phyloP scores from a whole-genome alignment of 1,140 invertebrate genomes.

The Drosophila parvula region DNA sequence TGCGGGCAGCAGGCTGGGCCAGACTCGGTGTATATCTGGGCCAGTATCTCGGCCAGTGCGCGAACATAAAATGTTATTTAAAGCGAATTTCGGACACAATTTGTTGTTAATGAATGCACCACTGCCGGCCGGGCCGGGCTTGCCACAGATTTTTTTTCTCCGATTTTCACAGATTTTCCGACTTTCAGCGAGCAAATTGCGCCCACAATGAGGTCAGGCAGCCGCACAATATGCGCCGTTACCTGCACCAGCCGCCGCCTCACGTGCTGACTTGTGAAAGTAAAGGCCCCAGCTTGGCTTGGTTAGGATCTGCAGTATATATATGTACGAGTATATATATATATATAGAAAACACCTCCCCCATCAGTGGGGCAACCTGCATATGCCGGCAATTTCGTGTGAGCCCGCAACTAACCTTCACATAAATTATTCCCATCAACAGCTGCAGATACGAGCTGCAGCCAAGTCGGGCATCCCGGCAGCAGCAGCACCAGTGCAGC shows the following conservation, averaged over 20 bases:
- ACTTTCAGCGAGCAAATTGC: slow-evolving; percentile 72
- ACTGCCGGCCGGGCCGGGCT: slow-evolving; percentile 37
- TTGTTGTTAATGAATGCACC: slow-evolving; percentile 80
- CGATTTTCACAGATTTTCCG: slow-evolving; percentile 45
- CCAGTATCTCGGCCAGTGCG: slow-evolving; percentile 41
- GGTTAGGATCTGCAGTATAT: slow-evolving; percentile 20
- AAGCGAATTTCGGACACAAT: slow-evolving; percentile 78
- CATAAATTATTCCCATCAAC: slow-evolving; percentile 82
- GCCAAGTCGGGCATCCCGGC: slow-evolving; percentile 44
- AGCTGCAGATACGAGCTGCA: slow-evolving; percentile 52
- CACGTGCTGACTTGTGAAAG: slow-evolving; percentile 82
- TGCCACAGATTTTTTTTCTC: slow-evolving; percentile 42
- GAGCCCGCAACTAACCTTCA: slow-evolving; percentile 78
- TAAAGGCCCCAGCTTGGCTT: slow-evolving; percentile 57
- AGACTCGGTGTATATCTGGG: slow-evolving; percentile 23
- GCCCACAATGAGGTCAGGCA: slow-evolving; percentile 79
- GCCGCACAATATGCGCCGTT: slow-evolving; percentile 74
- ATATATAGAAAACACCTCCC: slow-evolving; percentile 8
- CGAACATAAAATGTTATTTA: slow-evolving; percentile 80
- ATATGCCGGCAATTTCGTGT: slow-evolving; percentile 65
- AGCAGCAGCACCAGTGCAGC: slow-evolving; percentile 23
- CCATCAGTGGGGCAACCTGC: slow-evolving; percentile 29
- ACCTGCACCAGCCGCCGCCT: slow-evolving; percentile 42
- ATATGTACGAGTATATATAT: slow-evolving; percentile 5
- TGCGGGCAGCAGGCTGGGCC: slow-evolving; percentile 36